phyloP scores from a whole-genome alignment of 1,140 invertebrate species.

The Polypedilum vanderplanki region DNA sequence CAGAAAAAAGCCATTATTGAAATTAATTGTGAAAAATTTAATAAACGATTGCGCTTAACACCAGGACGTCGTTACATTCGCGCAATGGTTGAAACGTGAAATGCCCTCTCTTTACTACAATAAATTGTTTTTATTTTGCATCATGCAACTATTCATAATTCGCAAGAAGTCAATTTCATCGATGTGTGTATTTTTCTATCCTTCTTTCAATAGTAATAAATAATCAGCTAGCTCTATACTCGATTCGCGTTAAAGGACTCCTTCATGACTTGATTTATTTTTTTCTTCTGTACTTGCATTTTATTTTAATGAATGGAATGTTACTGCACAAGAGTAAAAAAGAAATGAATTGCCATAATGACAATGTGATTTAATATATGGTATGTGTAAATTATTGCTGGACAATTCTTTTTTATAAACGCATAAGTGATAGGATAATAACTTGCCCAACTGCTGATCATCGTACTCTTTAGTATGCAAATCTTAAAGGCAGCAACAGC shows the following conservation, averaged over 20 bases:
- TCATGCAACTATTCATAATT: background rate
- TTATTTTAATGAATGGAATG: background rate
- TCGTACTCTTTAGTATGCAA: too few species aligned
- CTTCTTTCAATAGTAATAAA: background rate
- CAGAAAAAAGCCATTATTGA: background rate
- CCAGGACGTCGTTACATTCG: conserved; percentile 4
- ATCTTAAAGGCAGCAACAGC: too few species aligned
- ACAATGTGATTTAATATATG: conserved; percentile 19
- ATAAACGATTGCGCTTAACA: conserved; percentile 13
- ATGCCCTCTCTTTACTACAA: too few species aligned
- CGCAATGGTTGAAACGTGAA: too few species aligned
- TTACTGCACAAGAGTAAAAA: background rate
- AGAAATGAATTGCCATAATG: background rate
- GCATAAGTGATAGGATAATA: conserved; percentile 15
- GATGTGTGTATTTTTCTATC: background rate
- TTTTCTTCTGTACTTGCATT: too few species aligned
- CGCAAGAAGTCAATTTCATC: conserved; percentile 11
- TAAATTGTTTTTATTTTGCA: background rate
- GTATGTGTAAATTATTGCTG: conserved; percentile 5
- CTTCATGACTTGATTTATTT: background rate
- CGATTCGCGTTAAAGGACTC: background rate
- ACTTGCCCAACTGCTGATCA: background rate
- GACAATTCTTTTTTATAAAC: conserved; percentile 5
- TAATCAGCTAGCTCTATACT: background rate
- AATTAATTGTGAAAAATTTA: conserved; percentile 26